Conservation (phyloP, 2,113 vertebrate genomes). For the Sturnira hondurensis region DNA sequence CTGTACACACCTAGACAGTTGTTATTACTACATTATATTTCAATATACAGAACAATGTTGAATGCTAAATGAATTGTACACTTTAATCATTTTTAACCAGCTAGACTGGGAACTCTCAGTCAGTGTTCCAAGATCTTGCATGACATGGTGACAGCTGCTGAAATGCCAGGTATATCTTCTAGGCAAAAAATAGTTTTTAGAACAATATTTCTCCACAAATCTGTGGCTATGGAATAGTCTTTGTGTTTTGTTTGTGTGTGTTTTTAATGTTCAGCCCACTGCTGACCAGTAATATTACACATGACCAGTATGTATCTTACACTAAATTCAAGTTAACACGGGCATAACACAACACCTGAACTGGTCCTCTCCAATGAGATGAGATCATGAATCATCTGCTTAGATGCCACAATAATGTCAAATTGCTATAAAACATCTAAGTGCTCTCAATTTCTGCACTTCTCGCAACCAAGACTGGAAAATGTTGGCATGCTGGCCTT, state of each 20-base stretch:
- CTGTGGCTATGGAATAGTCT: not conserved
- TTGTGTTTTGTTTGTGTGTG: not conserved
- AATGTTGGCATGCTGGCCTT: not conserved
- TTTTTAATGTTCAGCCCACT: not conserved
- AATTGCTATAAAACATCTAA: not conserved
- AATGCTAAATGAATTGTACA: not conserved
- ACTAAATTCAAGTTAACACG: not conserved
- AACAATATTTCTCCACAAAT: not conserved
- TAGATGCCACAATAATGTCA: not conserved
- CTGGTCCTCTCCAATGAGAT: not conserved
- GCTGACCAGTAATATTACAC: not conserved
- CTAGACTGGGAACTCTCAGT: not conserved
- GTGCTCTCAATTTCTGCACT: not conserved
- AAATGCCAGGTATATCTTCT: slow-evolving; percentile 5
- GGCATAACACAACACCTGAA: not conserved
- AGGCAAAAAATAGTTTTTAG: not conserved
- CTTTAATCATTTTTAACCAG: not conserved
- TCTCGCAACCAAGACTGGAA: not conserved
- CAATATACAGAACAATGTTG: not conserved
- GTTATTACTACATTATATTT: not conserved
- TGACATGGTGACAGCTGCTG: not conserved
- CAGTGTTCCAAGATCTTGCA: not conserved
- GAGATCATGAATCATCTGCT: not conserved
- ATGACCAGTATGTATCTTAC: not conserved
- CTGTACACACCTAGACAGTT: not conserved